Evolutionary conservation across 2,888 invertebrate species (phyloP).

Genomic region (Pardosa pseudoannulata): DNA sequence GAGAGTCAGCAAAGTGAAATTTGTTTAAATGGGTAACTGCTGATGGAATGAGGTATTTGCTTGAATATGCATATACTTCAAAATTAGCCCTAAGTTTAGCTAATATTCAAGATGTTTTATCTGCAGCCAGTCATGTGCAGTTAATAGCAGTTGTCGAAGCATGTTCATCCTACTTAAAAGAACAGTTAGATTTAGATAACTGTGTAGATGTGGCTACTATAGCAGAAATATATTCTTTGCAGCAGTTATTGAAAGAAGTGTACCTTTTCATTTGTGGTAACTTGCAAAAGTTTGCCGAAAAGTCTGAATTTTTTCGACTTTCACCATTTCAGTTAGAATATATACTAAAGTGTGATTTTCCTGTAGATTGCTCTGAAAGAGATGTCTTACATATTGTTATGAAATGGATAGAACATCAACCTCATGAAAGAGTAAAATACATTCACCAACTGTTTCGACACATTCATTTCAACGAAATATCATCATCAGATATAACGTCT

Average conservation of each 20-base stretch:
- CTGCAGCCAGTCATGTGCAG: slow-evolving; percentile 84
- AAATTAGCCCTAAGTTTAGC: slow-evolving; percentile 82
- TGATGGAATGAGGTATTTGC: slow-evolving; percentile 82
- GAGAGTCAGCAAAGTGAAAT: slow-evolving; percentile 84
- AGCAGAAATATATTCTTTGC: slow-evolving; percentile 84
- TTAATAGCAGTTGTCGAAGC: slow-evolving; percentile 83
- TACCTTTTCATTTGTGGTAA: slow-evolving; percentile 84
- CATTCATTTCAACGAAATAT: slow-evolving; percentile 80
- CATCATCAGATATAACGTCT: slow-evolving; percentile 75
- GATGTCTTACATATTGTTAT: slow-evolving; percentile 82
- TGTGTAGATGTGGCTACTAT: slow-evolving; percentile 85
- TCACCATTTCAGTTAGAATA: slow-evolving; percentile 82
- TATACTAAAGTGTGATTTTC: slow-evolving; percentile 83
- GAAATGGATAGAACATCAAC: slow-evolving; percentile 81
- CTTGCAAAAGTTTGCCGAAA: slow-evolving; percentile 82
- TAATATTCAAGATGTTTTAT: slow-evolving; percentile 84
- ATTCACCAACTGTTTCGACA: slow-evolving; percentile 79
- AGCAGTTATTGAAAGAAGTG: slow-evolving; percentile 81
- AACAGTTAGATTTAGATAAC: slow-evolving; percentile 84
- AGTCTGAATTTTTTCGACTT: slow-evolving; percentile 82
- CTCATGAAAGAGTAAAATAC: slow-evolving; percentile 77
- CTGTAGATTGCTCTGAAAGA: slow-evolving; percentile 83
- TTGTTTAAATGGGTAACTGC: slow-evolving; percentile 83
- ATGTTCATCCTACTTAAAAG: slow-evolving; percentile 83
- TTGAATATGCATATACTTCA: slow-evolving; percentile 85